phyloP scores from a whole-genome alignment of 2,797 vertebrate genomes.

The Adelosebastes latens region DNA sequence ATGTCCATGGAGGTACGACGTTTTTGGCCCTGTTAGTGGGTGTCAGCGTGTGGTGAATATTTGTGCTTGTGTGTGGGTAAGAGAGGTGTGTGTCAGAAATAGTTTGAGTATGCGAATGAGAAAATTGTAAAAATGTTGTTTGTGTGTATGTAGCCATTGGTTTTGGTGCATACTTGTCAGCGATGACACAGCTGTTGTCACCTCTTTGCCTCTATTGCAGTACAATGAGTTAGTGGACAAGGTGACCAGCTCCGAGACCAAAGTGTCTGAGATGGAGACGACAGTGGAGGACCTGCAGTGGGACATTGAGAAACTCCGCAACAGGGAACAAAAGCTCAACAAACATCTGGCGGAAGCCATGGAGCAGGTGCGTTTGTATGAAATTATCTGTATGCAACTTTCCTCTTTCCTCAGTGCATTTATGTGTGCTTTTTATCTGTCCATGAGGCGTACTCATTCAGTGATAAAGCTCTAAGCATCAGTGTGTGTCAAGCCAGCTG shows the following conservation, averaged over 20 bases:
- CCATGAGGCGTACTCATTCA: neutral
- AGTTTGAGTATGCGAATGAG: neutral
- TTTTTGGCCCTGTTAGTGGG: neutral
- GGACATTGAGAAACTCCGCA: conserved; percentile 96
- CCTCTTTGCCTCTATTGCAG: conserved; percentile 65
- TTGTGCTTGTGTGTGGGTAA: neutral
- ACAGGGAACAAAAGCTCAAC: conserved; percentile 93
- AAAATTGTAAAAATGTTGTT: neutral
- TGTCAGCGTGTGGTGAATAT: neutral
- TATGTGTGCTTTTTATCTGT: neutral
- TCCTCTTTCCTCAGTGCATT: neutral
- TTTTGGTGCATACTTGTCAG: neutral
- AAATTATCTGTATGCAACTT: neutral
- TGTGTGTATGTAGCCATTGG: neutral
- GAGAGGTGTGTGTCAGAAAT: neutral
- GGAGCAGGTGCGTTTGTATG: conserved; percentile 85
- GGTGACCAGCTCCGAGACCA: conserved; percentile 93
- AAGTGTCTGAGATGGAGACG: conserved; percentile 95
- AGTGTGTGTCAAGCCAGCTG: neutral
- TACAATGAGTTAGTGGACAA: conserved; percentile 95
- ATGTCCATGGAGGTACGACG: conserved; percentile 90
- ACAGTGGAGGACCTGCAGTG: conserved; percentile 95
- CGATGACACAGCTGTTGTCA: neutral
- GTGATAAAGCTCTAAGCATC: conserved; percentile 13
- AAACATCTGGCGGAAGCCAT: conserved; percentile 93